Evolutionary conservation across 2,797 vertebrate species (phyloP).

Genomic region (Dallia pectoralis): DNA sequence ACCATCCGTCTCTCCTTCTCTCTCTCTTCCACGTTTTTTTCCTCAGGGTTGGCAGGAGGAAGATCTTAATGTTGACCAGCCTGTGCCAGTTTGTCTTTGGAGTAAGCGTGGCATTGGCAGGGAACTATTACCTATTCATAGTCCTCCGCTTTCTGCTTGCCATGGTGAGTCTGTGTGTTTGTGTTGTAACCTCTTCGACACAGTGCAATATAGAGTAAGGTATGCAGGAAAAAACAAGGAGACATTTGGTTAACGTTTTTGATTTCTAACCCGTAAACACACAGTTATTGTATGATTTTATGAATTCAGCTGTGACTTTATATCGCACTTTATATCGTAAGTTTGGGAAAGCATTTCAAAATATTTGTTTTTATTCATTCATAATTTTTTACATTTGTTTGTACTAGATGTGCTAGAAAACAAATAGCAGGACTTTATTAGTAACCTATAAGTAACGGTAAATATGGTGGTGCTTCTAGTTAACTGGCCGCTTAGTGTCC

Average conservation of each 20-base stretch:
- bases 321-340: neutral
- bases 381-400: neutral
- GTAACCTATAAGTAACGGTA: too few species aligned
- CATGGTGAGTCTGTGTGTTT: slow-evolving; percentile 76
- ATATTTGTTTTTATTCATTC: neutral
- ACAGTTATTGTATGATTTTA: neutral
- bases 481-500: too few species aligned
- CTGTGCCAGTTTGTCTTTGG: slow-evolving; percentile 84
- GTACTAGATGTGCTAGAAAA: neutral
- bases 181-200: neutral
- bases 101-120: slow-evolving; percentile 79
- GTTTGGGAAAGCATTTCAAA: neutral
- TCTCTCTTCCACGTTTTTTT: neutral
- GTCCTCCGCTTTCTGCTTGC: slow-evolving; percentile 86
- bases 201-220: neutral
- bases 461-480: too few species aligned
- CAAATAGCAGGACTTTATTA: neutral
- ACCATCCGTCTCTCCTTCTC: neutral
- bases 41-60: slow-evolving; percentile 82
- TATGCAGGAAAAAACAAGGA: neutral
- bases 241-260: neutral
- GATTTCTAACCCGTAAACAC: neutral
- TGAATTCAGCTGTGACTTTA: too few species aligned
- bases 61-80: slow-evolving; percentile 85
- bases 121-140: slow-evolving; percentile 86